Base-by-base conservation (phyloP, 2,113 vertebrate genomes). In the Corythornis madagascariensis region DNA sequence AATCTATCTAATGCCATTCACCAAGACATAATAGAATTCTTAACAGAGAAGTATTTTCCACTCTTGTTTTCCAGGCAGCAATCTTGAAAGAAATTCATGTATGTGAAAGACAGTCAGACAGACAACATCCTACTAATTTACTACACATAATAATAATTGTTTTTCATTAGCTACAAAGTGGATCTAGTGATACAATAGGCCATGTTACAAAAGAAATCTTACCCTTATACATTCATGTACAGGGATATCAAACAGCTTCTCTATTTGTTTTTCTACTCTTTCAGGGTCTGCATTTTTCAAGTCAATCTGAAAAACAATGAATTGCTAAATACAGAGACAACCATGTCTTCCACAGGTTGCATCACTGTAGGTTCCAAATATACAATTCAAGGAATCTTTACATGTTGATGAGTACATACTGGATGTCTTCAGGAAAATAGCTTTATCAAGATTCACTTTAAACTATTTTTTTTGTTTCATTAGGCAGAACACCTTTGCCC, bases 261-360 rank as follows among this genome's bases (percentile, higher is more conserved):
- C 99, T 89, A 99, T 99, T 96, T 99, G 99, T 52, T 98, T 98
- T 96, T 98, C 99, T 84, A 99, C 99, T 88, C 98, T 97, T 89
- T 98, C 98, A 64, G 99, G 99, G 86, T 99, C 98, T 50, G 99
- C 99, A 93, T 99, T 99, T 98, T 99, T 99, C 88, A 99, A 97
- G 96, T 99, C 99, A 94, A 99, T 99, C 99, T 99, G 86, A 63
- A 93, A 95, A 97, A 93, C 72, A 95, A 72, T 33, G 48, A 66
- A 78, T 13, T 60, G 20, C 38, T 89, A 74, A 66, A 57, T 22
- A 84, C 8, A 64, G 11, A 80, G 47, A 24, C 57, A 60, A 70
- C 4, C 10, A 13, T 0, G 2, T 28, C 25, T 43, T 63, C 22
- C 21, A 8, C 16, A 45, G 11, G 26, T 65, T 22, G 13, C 47